A percentile compares a stretch with the other conserved stretches of the same genome.
Evolutionary conservation across 2,113 vertebrate species (phyloP).

Genomic region (Cynopterus brachyotis): DNA sequence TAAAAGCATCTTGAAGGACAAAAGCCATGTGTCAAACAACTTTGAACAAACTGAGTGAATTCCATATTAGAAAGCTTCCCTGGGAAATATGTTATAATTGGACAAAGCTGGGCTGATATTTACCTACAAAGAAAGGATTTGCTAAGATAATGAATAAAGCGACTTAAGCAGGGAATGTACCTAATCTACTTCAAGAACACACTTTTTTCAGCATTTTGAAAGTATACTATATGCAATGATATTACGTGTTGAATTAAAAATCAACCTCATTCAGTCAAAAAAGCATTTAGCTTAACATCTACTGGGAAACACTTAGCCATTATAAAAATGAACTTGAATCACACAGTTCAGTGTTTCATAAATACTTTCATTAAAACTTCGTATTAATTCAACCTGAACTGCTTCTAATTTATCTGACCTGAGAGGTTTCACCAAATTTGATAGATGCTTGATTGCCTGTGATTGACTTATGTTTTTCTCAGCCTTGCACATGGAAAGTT

Average conservation of each 20-base stretch:
- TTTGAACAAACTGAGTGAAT: neutral
- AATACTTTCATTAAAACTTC: slow-evolving; percentile 26
- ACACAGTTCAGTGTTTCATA: neutral
- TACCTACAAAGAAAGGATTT: neutral
- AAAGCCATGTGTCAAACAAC: neutral
- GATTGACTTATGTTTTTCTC: neutral
- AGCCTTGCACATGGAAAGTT: neutral
- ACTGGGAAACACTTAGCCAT: neutral
- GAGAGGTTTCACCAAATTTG: neutral
- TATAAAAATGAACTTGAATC: slow-evolving; percentile 20
- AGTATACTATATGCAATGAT: slow-evolving; percentile 8
- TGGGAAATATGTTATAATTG: neutral
- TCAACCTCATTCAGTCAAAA: neutral
- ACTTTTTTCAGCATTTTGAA: neutral
- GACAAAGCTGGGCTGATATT: neutral
- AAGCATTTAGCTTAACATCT: neutral
- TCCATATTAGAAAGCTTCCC: neutral
- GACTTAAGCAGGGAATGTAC: neutral
- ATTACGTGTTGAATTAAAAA: slow-evolving; percentile 18
- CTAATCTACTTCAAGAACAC: neutral
- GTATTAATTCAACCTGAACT: neutral
- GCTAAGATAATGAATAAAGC: neutral
- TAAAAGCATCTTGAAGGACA: neutral
- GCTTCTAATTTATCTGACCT: neutral
- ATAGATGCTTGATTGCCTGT: neutral